Conservation (phyloP, 1,140 invertebrate species). For the Anastrepha ludens region DNA sequence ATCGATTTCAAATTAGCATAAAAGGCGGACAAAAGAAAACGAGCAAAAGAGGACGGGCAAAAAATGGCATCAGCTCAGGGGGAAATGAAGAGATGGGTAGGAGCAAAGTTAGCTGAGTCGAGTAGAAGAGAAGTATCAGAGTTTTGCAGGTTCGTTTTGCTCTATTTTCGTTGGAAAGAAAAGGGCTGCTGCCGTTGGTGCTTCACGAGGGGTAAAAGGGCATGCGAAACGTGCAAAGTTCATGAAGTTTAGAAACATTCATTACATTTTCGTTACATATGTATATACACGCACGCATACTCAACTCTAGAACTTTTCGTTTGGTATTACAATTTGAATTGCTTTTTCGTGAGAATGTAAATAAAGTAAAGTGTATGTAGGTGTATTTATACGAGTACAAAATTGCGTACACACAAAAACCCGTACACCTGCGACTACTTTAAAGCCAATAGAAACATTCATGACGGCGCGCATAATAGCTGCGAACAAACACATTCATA, state of each 20-base stretch:
- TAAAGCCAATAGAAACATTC: slow-evolving; percentile 41
- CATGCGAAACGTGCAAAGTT: neutral
- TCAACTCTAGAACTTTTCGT: neutral
- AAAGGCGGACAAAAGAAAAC: neutral
- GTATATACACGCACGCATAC: neutral
- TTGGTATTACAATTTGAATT: neutral
- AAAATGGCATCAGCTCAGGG: neutral
- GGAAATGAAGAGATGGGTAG: neutral
- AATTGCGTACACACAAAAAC: neutral
- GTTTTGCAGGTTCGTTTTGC: neutral
- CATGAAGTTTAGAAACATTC: slow-evolving; percentile 19
- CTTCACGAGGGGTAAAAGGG: neutral
- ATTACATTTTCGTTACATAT: neutral
- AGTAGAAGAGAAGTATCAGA: neutral
- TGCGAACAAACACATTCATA: neutral
- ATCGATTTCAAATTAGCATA: slow-evolving; percentile 50
- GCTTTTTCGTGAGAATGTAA: neutral
- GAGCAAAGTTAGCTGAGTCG: neutral
- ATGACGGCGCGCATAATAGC: slow-evolving; percentile 24
- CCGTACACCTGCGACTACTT: neutral
- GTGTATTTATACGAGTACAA: neutral
- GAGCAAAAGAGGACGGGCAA: neutral
- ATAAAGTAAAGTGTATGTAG: no score
- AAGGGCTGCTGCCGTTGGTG: neutral
- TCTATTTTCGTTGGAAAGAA: neutral